Evolutionary conservation across 2,888 invertebrate species (phyloP).

Genomic region (Dexiosoma caninum): DNA sequence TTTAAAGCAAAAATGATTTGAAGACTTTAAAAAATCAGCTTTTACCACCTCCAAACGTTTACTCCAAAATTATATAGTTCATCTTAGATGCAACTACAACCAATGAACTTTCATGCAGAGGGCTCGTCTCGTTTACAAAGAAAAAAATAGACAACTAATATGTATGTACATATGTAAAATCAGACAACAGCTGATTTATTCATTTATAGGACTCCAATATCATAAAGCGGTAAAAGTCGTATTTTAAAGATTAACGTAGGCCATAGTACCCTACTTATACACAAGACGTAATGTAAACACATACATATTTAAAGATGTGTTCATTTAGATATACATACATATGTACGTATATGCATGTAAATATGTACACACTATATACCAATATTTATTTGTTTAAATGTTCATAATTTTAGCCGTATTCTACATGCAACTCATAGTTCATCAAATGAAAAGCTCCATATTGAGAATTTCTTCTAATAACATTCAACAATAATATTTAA

Average conservation of each 20-base stretch:
- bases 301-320: neutral
- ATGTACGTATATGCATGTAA: neutral
- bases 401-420: no score
- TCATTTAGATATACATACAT: neutral
- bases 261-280: conserved; percentile 44
- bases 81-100: neutral
- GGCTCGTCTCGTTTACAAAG: conserved; percentile 31
- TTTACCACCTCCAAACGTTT: neutral
- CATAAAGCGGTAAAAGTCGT: conserved; percentile 38
- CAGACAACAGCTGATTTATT: conserved; percentile 45
- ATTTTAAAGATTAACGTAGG: conserved; percentile 14
- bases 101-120: conserved; percentile 24
- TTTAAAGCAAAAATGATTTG: neutral
- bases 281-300: neutral
- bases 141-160: conserved; percentile 1
- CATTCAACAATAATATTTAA: neutral
- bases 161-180: neutral
- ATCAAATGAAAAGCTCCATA: neutral
- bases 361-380: no score
- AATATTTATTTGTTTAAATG: no score
- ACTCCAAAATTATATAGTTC: neutral
- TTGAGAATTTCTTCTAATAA: neutral
- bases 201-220: neutral
- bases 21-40: neutral
- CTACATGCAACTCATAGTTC: no score